Percentiles rank a stretch among this genome's conserved stretches.
Conservation (phyloP, 1,140 invertebrate species). For the Nebria ingens region DNA sequence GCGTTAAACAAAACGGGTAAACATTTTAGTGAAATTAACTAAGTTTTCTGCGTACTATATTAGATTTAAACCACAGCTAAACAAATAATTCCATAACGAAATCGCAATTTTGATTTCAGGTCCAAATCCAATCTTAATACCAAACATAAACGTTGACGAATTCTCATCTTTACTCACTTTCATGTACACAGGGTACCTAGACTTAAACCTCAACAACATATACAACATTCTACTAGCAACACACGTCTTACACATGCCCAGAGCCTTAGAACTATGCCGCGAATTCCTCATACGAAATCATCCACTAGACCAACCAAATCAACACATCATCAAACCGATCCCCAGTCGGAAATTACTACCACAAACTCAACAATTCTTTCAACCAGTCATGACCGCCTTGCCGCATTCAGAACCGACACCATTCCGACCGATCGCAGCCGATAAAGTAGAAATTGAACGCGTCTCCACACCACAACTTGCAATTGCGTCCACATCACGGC, state of each 20-base stretch:
- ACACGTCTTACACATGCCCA: constrained; percentile 64
- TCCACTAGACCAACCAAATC: constrained; percentile 17
- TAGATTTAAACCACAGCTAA: no score
- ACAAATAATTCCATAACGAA: background rate
- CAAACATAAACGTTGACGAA: constrained; percentile 52
- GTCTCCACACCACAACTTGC: constrained; percentile 31
- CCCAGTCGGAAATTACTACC: constrained; percentile 32
- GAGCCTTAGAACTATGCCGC: constrained; percentile 56
- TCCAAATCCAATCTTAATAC: constrained; percentile 35
- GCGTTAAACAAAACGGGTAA: no score
- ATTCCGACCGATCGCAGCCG: constrained; percentile 19
- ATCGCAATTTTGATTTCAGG: constrained; percentile 18
- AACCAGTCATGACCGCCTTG: constrained; percentile 17
- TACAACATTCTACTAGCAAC: constrained; percentile 63
- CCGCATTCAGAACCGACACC: constrained; percentile 26
- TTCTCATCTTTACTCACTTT: constrained; percentile 62
- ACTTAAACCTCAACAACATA: constrained; percentile 58
- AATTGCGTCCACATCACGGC: constrained; percentile 32
- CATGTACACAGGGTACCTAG: constrained; percentile 66
- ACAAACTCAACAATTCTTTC: constrained; percentile 21
- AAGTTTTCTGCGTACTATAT: no score
- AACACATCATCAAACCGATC: constrained; percentile 37
- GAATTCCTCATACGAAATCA: constrained; percentile 36
- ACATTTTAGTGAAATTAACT: no score
- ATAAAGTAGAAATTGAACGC: background rate